Conservation (phyloP, 2,888 invertebrate genomes). For the Cenopis cana region DNA sequence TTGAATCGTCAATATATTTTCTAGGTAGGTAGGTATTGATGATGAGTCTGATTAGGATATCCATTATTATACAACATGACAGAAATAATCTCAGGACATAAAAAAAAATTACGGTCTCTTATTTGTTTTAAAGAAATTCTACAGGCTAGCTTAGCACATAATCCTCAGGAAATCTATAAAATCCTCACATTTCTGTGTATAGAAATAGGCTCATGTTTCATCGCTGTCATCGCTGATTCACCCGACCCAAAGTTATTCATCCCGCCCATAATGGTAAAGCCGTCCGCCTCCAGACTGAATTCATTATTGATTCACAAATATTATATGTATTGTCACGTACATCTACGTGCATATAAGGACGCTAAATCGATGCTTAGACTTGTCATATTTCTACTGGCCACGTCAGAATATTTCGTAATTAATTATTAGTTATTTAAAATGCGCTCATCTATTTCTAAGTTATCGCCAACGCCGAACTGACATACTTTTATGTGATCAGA, state of each 20-base stretch:
- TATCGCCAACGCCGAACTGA: conserved; percentile 61
- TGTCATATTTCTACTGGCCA: conserved; percentile 12
- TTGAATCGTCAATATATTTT: not conserved
- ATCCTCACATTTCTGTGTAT: not conserved
- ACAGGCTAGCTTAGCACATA: not conserved
- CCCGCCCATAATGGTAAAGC: conserved; percentile 25
- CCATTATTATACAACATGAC: not conserved
- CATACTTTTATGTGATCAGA: conserved; percentile 73
- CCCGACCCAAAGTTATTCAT: conserved; percentile 16
- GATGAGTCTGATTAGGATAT: no score
- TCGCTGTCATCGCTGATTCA: conserved; percentile 30
- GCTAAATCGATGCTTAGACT: conserved; percentile 19
- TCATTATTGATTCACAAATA: conserved; percentile 32
- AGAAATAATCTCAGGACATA: no score
- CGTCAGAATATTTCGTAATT: not conserved
- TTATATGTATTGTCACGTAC: conserved; percentile 21
- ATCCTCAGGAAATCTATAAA: not conserved
- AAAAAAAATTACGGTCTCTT: no score
- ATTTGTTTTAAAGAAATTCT: not conserved
- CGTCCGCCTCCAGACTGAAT: conserved; percentile 28
- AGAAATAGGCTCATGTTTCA: conserved; percentile 18
- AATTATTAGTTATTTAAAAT: conserved; percentile 11
- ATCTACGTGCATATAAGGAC: conserved; percentile 15
- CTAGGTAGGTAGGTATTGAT: no score
- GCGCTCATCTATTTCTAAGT: conserved; percentile 32